Conservation (phyloP, 1,140 invertebrate genomes). For the Rhysida immarginata region DNA sequence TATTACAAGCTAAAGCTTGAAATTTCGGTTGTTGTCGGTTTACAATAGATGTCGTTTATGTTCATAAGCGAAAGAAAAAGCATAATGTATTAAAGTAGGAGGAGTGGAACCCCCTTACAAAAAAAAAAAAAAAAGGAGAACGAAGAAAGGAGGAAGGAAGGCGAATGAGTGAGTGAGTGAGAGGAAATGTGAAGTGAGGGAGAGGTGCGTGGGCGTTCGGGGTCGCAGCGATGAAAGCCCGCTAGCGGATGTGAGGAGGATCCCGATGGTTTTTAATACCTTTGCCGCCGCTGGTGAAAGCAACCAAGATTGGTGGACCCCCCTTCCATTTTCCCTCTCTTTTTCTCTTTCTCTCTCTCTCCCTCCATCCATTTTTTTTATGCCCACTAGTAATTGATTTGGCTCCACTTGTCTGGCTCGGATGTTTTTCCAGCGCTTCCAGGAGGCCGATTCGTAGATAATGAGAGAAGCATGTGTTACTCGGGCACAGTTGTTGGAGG, state of each 20-base stretch:
- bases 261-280: neutral
- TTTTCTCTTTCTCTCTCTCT: neutral
- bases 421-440: neutral
- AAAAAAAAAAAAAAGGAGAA: neutral
- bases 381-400: slow-evolving; percentile 5
- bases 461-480: slow-evolving; percentile 9
- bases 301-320: neutral
- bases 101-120: neutral
- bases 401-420: slow-evolving; percentile 6
- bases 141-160: neutral
- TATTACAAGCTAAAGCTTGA: too few species aligned
- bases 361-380: neutral
- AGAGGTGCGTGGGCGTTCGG: neutral
- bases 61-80: neutral
- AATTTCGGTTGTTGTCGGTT: too few species aligned
- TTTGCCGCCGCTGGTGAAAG: neutral
- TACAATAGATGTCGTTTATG: too few species aligned
- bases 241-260: neutral
- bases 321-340: neutral
- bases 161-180: neutral
- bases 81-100: neutral
- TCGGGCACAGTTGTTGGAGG: too few species aligned
- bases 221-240: neutral
- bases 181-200: neutral
- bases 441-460: neutral